Conservation (phyloP, 2,113 vertebrate species). For the Climacteris rufus region DNA sequence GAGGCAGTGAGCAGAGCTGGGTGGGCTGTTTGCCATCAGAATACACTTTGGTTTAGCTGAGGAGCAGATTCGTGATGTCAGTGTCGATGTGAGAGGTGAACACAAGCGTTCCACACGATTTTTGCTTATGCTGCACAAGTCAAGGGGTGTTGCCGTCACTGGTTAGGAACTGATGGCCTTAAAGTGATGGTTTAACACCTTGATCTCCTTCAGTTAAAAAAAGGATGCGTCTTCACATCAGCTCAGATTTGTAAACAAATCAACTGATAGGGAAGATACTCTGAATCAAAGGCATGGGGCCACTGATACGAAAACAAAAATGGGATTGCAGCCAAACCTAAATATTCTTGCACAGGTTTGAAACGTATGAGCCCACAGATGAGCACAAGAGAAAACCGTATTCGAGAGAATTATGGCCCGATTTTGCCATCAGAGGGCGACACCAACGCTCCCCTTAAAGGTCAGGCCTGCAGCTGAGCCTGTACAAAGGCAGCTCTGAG, state of each 20-base stretch:
- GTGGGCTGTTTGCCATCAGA: slow-evolving; percentile 59
- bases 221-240: slow-evolving; percentile 32
- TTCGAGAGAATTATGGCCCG: not conserved
- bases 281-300: not conserved
- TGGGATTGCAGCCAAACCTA: not conserved
- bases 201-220: slow-evolving; percentile 47
- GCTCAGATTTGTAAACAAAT: slow-evolving; percentile 54
- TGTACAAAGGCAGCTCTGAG: not conserved
- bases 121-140: slow-evolving; percentile 44
- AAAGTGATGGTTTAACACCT: slow-evolving; percentile 57
- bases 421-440: slow-evolving; percentile 54
- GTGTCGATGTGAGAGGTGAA: slow-evolving; percentile 55
- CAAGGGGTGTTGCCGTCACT: slow-evolving; percentile 41
- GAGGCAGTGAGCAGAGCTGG: slow-evolving; percentile 40
- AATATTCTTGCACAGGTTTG: not conserved
- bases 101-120: slow-evolving; percentile 35
- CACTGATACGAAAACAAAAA: not conserved
- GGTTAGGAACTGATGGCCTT: slow-evolving; percentile 49
- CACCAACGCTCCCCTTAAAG: slow-evolving; percentile 19
- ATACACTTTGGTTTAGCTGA: slow-evolving; percentile 48
- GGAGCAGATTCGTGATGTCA: slow-evolving; percentile 53
- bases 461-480: not conserved
- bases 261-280: slow-evolving; percentile 36
- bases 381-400: not conserved
- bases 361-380: not conserved